Percentiles rank a stretch among this genome's conserved stretches.
Conservation (phyloP, 2,797 vertebrate species). For the Ceryle rudis region DNA sequence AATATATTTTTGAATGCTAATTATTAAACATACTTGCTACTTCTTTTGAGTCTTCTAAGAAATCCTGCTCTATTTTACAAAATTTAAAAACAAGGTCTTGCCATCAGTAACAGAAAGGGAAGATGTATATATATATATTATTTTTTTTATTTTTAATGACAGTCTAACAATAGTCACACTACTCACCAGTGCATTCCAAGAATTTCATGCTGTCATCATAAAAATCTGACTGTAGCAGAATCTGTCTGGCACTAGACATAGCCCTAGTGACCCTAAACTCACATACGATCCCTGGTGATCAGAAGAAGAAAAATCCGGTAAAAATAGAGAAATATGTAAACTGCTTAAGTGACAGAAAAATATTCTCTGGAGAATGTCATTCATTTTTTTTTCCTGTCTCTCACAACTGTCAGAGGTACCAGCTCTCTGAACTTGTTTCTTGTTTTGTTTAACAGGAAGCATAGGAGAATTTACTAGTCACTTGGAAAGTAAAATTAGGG, state of each 20-base stretch:
- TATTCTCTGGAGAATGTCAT: conserved; percentile 80
- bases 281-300: conserved; percentile 78
- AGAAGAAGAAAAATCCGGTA: conserved; percentile 72
- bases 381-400: conserved; percentile 69
- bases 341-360: conserved; percentile 86
- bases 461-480: conserved; percentile 43
- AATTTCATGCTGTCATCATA: conserved; percentile 84
- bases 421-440: conserved; percentile 73
- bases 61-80: neutral
- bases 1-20: neutral
- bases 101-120: neutral
- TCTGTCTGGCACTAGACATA: conserved; percentile 78
- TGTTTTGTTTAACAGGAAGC: conserved; percentile 66
- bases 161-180: conserved; percentile 67
- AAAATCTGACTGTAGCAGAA: conserved; percentile 72
- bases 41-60: neutral
- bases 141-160: conserved; percentile 38
- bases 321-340: conserved; percentile 81
- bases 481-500: conserved; percentile 56
- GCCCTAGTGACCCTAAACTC: conserved; percentile 74
- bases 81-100: neutral
- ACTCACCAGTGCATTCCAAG: conserved; percentile 82
- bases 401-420: conserved; percentile 79
- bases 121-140: neutral
- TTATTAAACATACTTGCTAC: neutral